Conservation (phyloP, 2,797 vertebrate species). For the Valencia hispanica region DNA sequence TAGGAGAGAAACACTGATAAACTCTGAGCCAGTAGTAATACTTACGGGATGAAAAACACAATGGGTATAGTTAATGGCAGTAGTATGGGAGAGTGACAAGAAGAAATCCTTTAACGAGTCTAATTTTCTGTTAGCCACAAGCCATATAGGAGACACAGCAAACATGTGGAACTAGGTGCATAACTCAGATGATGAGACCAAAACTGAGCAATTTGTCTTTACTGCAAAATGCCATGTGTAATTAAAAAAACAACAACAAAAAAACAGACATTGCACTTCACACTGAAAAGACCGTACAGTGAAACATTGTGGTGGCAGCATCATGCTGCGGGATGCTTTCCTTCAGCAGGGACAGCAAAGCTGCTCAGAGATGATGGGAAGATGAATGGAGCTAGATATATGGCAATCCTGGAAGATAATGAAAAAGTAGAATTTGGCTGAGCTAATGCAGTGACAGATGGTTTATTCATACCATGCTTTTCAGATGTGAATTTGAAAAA, state of each 20-base stretch:
- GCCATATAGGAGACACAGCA: neutral
- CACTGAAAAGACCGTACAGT: neutral
- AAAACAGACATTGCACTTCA: neutral
- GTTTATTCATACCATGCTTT: neutral
- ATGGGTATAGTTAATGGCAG: neutral
- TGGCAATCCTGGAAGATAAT: neutral
- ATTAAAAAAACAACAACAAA: too few species aligned
- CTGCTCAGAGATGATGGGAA: neutral
- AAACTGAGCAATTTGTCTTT: neutral
- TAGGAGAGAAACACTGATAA: neutral
- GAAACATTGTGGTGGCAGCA: neutral
- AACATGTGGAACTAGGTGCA: neutral
- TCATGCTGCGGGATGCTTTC: neutral
- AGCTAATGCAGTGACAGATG: neutral
- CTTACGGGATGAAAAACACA: neutral
- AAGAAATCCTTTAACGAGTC: neutral
- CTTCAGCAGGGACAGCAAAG: neutral
- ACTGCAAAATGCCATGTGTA: neutral
- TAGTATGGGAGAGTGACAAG: neutral
- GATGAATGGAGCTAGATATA: neutral
- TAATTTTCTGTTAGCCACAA: neutral
- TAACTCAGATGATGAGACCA: neutral
- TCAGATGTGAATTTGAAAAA: neutral
- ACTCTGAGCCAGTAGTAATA: neutral
- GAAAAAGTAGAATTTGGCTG: neutral